These are phyloP conservation scores for Formica exsecta DNA, from an alignment of 1,140 invertebrate species.

Conservation along the genomic window DNA sequence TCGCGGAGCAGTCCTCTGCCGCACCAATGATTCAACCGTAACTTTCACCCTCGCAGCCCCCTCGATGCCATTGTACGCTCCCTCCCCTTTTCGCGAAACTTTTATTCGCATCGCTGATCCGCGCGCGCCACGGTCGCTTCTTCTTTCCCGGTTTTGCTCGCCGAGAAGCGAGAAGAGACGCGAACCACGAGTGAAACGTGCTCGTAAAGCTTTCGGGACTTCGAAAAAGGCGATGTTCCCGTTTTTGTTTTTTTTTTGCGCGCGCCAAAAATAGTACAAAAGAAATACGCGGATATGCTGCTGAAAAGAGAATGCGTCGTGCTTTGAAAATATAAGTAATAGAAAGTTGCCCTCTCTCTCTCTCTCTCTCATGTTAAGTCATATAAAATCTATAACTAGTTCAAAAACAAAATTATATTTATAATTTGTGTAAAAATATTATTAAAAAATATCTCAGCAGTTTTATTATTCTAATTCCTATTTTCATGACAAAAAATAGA, in stretches of 20 bases:
- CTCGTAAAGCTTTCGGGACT: background rate
- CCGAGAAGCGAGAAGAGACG: slow-evolving; percentile 29
- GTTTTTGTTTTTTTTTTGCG: slow-evolving; percentile 4
- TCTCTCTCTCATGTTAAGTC: background rate
- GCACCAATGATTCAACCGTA: slow-evolving; percentile 62
- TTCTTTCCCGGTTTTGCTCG: slow-evolving; percentile 11
- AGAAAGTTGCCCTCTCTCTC: background rate
- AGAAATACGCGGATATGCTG: background rate
- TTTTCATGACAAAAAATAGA: background rate
- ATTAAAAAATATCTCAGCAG: too few relatives aligned
- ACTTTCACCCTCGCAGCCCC: slow-evolving; percentile 41
- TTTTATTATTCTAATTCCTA: too few relatives aligned
- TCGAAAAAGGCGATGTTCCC: background rate
- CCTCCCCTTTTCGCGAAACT: slow-evolving; percentile 32
- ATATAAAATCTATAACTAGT: background rate
- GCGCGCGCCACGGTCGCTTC: slow-evolving; percentile 19
- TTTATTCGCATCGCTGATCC: slow-evolving; percentile 52
- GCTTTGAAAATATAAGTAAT: background rate
- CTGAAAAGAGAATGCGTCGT: background rate
- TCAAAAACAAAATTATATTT: background rate
- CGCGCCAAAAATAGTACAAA: background rate
- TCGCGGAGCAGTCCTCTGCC: slow-evolving; percentile 32
- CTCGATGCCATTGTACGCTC: slow-evolving; percentile 57
- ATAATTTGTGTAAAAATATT: background rate
- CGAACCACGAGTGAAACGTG: background rate